Conservation (phyloP, 2,888 invertebrate species). For the Ormyrus rosae region DNA sequence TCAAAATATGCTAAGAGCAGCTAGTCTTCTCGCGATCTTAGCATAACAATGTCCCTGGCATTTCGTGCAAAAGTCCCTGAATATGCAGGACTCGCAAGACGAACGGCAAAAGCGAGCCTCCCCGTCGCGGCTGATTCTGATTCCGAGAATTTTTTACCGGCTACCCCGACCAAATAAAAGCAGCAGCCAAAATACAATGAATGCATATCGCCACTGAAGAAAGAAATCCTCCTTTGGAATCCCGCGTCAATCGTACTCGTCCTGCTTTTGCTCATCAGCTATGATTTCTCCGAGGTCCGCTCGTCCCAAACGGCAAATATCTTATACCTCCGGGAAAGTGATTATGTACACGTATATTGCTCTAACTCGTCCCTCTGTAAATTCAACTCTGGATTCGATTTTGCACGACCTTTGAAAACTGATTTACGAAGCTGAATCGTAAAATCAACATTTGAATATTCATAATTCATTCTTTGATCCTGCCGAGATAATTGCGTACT, state of each 20-base stretch:
- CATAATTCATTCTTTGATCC: no score
- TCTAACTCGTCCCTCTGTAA: neutral
- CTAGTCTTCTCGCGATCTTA: constrained; percentile 66
- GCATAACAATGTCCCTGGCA: constrained; percentile 70
- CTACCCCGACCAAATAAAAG: no score
- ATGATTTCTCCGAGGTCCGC: constrained; percentile 8
- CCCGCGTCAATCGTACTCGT: neutral
- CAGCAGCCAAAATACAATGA: no score
- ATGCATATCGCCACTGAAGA: no score
- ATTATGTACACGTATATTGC: neutral
- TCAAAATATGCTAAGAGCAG: constrained; percentile 71
- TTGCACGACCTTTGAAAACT: neutral
- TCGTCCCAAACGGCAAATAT: neutral
- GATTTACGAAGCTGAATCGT: neutral
- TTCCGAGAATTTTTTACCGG: constrained; percentile 6
- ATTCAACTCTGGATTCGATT: constrained; percentile 8
- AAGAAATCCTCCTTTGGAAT: no score
- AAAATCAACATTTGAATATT: neutral
- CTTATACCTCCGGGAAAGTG: neutral
- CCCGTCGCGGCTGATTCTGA: constrained; percentile 9
- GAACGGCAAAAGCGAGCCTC: constrained; percentile 30
- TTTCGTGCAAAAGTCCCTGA: constrained; percentile 69
- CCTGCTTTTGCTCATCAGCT: neutral
- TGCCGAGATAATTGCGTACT: no score
- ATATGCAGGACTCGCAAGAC: constrained; percentile 64